Evolutionary conservation across 2,888 invertebrate genomes (phyloP), one percentile per base, ranked within the genome.

Genomic region (Campoplex capitator): DNA sequence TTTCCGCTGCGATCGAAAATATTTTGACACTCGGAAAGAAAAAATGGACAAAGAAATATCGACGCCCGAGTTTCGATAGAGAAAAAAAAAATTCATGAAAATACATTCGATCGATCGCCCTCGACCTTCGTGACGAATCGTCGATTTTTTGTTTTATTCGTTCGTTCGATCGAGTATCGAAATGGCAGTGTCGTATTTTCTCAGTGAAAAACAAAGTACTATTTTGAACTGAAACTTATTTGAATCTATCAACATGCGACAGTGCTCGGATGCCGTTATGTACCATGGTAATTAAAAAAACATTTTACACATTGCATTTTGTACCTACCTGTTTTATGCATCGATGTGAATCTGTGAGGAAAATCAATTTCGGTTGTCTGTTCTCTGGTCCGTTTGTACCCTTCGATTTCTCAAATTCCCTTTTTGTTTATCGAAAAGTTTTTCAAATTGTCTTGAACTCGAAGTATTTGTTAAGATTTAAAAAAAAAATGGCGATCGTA

Each of bases 221-320:
- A 23, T 23, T 23, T 23, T 23, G 54, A 1, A 51, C 42, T 23
- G 54, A n/a, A 56, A 45, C 54, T 23, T 48, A 48, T 48, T 76
- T 45, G 56, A 77, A 62, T 23, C 48, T 23, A 23, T 62, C 77
- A 82, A 83, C 65, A 92, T 92, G 91, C 88, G 83, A 84, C 90
- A 88, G 77, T 92, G 91, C 83, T 87, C 83, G 71, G 89, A 90
- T 77, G 88, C 87, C 45, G 89, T 91, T 85, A 70, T 91, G 56
- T 87, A 90, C 35, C 89, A 91, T 81, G 91, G 91, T 92, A 92
- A 51, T 56, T 71, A 51, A 18, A 16, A 38, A 67, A 65, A 28
- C 8, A 35, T 71, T 62, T 35, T 48, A 3, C 28, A 28, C 11
- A 13, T 45, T 45, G 1, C 13, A 11, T 45, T 13, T 2, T 6